These are phyloP conservation scores for Micrasema minimum DNA, from an alignment of 1,140 invertebrate genomes.

Conservation along the genomic window DNA sequence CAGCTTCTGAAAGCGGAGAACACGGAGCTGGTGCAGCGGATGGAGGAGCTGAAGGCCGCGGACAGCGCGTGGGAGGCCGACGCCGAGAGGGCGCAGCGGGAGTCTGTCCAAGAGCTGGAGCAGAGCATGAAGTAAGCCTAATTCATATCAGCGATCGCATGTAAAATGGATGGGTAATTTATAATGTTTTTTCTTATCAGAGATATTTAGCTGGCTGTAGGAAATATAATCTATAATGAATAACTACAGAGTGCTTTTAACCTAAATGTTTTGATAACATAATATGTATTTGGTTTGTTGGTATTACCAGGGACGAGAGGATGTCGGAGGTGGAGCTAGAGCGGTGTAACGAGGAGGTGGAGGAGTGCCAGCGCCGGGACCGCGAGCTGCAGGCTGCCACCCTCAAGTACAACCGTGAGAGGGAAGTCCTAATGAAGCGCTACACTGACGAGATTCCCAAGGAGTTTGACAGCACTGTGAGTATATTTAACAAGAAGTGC, in stretches of 20 bases:
- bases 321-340: background rate
- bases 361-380: background rate
- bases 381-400: background rate
- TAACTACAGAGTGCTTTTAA: too few species aligned
- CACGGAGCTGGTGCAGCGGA: background rate
- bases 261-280: too few species aligned
- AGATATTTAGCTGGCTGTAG: too few species aligned
- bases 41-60: background rate
- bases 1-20: background rate
- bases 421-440: background rate
- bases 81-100: background rate
- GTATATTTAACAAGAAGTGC: too few species aligned
- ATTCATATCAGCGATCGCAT: too few species aligned
- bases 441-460: constrained; percentile 1
- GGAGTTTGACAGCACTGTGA: background rate
- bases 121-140: background rate
- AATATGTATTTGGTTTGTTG: too few species aligned
- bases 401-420: constrained; percentile 7
- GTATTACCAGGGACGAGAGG: background rate
- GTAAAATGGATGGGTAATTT: too few species aligned
- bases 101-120: background rate
- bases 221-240: too few species aligned
- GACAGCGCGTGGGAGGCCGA: background rate
- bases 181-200: too few species aligned
- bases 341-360: constrained; percentile 1